These are phyloP conservation scores for Bimastos eiseni DNA, from an alignment of 2,888 invertebrate species.

Conservation along the genomic window DNA sequence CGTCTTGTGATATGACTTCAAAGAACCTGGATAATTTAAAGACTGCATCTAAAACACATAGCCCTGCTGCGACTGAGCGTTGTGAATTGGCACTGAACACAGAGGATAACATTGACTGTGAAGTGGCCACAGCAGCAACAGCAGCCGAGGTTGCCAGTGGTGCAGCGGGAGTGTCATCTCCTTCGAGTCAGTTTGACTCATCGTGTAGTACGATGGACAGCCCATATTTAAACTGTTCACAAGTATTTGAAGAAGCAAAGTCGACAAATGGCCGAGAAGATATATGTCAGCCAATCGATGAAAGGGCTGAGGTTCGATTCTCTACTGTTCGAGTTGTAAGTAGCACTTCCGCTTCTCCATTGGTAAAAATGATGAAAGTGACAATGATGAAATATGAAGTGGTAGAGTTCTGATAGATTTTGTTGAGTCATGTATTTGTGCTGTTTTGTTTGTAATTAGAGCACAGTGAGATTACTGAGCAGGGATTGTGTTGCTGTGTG, in stretches of 20 bases:
- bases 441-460: background rate
- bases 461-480: background rate
- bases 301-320: constrained; percentile 8
- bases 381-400: background rate
- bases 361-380: background rate
- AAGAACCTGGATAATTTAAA: background rate
- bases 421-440: background rate
- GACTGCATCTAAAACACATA: background rate
- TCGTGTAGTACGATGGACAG: constrained; percentile 30
- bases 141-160: background rate
- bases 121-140: background rate
- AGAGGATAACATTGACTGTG: background rate
- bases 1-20: background rate
- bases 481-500: background rate
- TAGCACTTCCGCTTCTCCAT: background rate
- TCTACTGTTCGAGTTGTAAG: constrained; percentile 22
- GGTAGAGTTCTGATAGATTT: background rate
- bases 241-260: constrained; percentile 20
- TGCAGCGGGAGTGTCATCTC: constrained; percentile 16
- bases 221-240: constrained; percentile 21
- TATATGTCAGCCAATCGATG: background rate
- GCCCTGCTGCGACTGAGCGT: background rate
- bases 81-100: background rate
- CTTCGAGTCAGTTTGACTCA: constrained; percentile 16
- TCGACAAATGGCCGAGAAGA: background rate